Evolutionary conservation across 1,140 invertebrate genomes (phyloP), one percentile per base, ranked within the genome.

Genomic region (Mercenaria mercenaria): DNA sequence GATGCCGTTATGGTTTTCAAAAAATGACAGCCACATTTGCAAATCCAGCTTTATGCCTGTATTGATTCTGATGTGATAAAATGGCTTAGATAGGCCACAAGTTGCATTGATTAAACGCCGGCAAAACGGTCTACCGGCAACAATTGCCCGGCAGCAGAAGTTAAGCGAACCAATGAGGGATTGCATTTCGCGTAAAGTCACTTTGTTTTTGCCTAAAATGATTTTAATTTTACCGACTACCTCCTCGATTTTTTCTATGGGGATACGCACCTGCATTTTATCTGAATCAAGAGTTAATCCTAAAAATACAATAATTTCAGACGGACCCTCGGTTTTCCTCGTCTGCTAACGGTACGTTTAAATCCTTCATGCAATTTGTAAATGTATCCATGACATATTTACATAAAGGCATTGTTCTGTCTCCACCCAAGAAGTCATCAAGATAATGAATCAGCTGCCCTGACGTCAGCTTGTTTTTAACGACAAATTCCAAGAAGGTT

Each of bases 321-420:
- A 50, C 15, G 67, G 64, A 29, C 83, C 90, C 67, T 61, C 76
- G 0, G 90, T 89, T 64, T 91, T 91, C n/a, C 0, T 89, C 64
- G 3, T 56, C 39, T 56, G 90, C 74, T 15, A 91, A 8, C 10
- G 74, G 86, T 20, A 89, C 61, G 8, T 37, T 37, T 47, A 85
- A 50, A 32, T 47, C 15, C 0, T 47, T n/a, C 50, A 89, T 76
- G n/a, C 64, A 50, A 4, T 56, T 18, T 43, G 3, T 23, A n/a
- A 82, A 82, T 37, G 64, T 23, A n/a, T n/a, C 4, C 80, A 82
- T 82, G 2, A 64, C 10, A 4, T 34, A 4, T n/a, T 82, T n/a
- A 29, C 56, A 82, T 29, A 15, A 8, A 1, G 18, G 20, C 8
- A n/a, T 32, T 41, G 41, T 20, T 23, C 8, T 69, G n/a, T 32